Conservation (phyloP, 2,888 invertebrate genomes). For the Cephonodes hylas region DNA sequence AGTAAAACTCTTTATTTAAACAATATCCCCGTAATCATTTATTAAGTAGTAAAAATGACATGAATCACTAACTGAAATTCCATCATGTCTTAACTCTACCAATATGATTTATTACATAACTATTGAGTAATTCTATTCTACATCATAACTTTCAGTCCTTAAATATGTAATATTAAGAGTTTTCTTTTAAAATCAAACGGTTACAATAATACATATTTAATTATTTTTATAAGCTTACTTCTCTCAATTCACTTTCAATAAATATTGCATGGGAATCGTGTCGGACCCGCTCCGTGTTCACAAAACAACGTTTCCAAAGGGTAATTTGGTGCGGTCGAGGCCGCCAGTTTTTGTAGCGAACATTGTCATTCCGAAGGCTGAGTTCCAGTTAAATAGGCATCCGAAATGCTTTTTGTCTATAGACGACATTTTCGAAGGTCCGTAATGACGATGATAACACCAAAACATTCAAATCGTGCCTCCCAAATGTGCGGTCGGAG, state of each 20-base stretch:
- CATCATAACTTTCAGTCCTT: no score
- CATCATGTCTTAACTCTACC: no score
- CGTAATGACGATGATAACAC: slow-evolving; percentile 37
- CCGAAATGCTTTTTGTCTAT: slow-evolving; percentile 47
- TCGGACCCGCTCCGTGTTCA: slow-evolving; percentile 29
- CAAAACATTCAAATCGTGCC: slow-evolving; percentile 13
- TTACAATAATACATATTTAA: no score
- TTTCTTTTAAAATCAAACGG: no score
- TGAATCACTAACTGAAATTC: no score
- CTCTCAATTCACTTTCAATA: background rate
- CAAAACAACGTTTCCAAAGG: slow-evolving; percentile 35
- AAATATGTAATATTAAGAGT: no score
- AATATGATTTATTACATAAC: no score
- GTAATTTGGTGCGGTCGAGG: slow-evolving; percentile 53
- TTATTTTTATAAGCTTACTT: no score
- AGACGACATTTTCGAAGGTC: slow-evolving; percentile 55
- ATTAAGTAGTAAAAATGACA: no score
- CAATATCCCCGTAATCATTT: no score
- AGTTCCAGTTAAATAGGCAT: slow-evolving; percentile 58
- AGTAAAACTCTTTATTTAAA: no score
- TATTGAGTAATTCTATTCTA: no score
- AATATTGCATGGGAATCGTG: slow-evolving; percentile 13
- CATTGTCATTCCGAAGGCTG: slow-evolving; percentile 46
- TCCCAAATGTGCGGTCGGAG: slow-evolving; percentile 8
- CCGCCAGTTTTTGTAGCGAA: slow-evolving; percentile 44